Percentiles rank a stretch among this genome's conserved stretches.
Conservation (phyloP, 1,140 invertebrate genomes). For the Bathynomus jamesi region DNA sequence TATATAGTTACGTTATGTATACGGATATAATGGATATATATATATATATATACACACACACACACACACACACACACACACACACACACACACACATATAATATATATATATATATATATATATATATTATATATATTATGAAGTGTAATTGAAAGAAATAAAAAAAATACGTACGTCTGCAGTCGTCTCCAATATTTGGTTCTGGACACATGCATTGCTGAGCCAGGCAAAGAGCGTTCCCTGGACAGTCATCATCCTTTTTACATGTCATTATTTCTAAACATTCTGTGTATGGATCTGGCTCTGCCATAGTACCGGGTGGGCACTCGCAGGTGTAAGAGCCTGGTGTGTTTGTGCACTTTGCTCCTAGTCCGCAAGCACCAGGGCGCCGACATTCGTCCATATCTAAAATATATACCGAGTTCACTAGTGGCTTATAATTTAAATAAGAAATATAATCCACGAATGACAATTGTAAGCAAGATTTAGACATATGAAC, state of each 20-base stretch:
- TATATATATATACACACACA: too few relatives aligned
- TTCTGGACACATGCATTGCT: slow-evolving; percentile 75
- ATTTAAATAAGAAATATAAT: slow-evolving; percentile 1
- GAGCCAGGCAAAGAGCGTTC: slow-evolving; percentile 66
- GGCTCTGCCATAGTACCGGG: slow-evolving; percentile 71
- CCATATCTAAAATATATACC: slow-evolving; percentile 56
- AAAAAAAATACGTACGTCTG: slow-evolving; percentile 64
- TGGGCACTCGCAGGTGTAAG: slow-evolving; percentile 69
- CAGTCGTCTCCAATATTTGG: slow-evolving; percentile 85
- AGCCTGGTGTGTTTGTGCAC: slow-evolving; percentile 68
- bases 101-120: too few relatives aligned
- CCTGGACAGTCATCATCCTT: slow-evolving; percentile 71
- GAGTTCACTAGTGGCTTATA: slow-evolving; percentile 8
- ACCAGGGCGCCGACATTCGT: slow-evolving; percentile 62
- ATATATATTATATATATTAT: too few relatives aligned
- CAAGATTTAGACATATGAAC: background rate
- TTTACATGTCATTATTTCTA: slow-evolving; percentile 67
- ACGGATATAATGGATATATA: too few relatives aligned
- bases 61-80: too few relatives aligned
- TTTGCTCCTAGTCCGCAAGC: slow-evolving; percentile 68
- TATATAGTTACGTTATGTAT: background rate
- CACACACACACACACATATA: too few relatives aligned
- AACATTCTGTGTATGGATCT: slow-evolving; percentile 65
- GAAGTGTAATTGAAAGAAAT: too few relatives aligned
- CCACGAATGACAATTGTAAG: background rate